Base-by-base conservation (phyloP, 2,113 vertebrate genomes). In the Syrrhaptes paradoxus region DNA sequence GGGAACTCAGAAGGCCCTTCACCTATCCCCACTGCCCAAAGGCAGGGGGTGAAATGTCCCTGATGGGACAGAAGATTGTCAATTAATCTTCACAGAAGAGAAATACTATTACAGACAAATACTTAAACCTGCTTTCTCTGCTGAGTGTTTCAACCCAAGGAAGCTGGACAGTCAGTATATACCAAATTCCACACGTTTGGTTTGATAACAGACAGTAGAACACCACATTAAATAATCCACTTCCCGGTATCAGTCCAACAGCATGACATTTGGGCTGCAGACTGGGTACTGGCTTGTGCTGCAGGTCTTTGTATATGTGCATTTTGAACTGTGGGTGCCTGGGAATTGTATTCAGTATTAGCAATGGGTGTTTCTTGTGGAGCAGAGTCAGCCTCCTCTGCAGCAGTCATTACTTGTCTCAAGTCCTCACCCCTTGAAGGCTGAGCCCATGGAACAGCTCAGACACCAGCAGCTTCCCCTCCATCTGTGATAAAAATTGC, bases 61-160 rank as follows among this genome's bases (percentile, higher is more conserved):
- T 6, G 1, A 0, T 0, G 2, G 32, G 13, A 55, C 0, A 16
- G 55, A 70, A 80, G 13, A 28, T 6, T 61, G 20, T 17, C 31
- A n/a, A 38, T 58, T 65, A 72, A 81, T 41, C 45, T 21, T 57
- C 58, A 61, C 22, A 79, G 52, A 65, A 71, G 22, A 51, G 9
- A 86, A 70, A 80, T 1, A 36, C 17, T 72, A 29, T 9, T 70
- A 48, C 41, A 80, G 32, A 43, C 11, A 38, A 79, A 61, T 14
- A 48, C 10, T 66, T 26, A 15, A 58, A 31, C 9, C 46, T 11
- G 13, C 22, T 71, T 77, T 94, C 59, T 85, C 57, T 75, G 38
- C 43, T 34, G 10, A 83, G 54, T 9, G 17, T 51, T 88, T n/a
- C 46, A 75, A 31, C 54, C 11, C 45, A 26, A 24, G 46, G 11